Conservation (phyloP, 1,140 invertebrate genomes). For the Drosophila triauraria region DNA sequence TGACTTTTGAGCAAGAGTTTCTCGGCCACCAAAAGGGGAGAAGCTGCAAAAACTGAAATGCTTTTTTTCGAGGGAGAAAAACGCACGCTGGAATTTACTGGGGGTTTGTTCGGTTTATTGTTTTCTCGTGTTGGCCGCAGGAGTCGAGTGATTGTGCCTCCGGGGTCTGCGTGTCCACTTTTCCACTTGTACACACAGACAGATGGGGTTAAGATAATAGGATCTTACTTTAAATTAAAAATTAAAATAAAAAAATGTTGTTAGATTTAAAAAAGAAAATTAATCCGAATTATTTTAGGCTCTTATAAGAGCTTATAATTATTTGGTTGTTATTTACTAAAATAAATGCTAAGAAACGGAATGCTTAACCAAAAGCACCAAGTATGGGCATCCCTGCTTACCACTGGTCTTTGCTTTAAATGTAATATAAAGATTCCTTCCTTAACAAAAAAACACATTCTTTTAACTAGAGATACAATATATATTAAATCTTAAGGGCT, state of each 20-base stretch:
- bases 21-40: conserved; percentile 13
- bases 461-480: not conserved
- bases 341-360: too few species aligned
- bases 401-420: not conserved
- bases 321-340: too few species aligned
- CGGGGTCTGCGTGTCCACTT: conserved; percentile 28
- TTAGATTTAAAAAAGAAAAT: too few species aligned
- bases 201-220: not conserved
- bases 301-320: too few species aligned
- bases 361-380: too few species aligned
- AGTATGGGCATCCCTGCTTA: not conserved
- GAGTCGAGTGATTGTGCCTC: conserved; percentile 37
- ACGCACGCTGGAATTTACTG: conserved; percentile 24
- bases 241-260: too few species aligned
- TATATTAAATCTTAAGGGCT: not conserved
- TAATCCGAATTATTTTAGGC: too few species aligned
- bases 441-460: too few species aligned
- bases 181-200: conserved; percentile 36
- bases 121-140: conserved; percentile 49
- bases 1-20: conserved; percentile 53
- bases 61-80: conserved; percentile 15
- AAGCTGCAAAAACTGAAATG: conserved; percentile 29
- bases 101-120: conserved; percentile 54
- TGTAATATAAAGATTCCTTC: not conserved
- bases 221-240: not conserved